phyloP scores from a whole-genome alignment of 2,113 vertebrate genomes.

The Anseranas semipalmata region DNA sequence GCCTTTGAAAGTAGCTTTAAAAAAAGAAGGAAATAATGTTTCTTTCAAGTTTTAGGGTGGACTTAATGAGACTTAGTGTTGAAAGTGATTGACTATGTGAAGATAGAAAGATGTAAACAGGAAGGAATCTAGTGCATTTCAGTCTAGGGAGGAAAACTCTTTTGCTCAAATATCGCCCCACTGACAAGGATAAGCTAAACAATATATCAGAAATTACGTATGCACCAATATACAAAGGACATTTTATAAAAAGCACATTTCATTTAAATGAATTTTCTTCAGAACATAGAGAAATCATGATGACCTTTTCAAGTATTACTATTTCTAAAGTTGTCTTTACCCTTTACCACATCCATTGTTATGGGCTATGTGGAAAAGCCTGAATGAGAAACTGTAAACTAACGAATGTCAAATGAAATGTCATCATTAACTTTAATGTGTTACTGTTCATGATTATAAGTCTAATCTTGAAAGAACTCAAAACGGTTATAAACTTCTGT shows the following conservation, averaged over 20 bases:
- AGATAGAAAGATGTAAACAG: neutral
- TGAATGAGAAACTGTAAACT: conserved; percentile 39
- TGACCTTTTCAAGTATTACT: conserved; percentile 54
- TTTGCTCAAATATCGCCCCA: neutral
- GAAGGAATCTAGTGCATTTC: neutral
- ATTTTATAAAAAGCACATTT: conserved; percentile 8
- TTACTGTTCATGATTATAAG: conserved; percentile 21
- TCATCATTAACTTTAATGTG: conserved; percentile 49
- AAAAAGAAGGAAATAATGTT: neutral
- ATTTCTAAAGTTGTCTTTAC: conserved; percentile 42
- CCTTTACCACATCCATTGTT: conserved; percentile 47
- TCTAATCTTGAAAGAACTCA: conserved; percentile 28
- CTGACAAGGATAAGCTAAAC: neutral
- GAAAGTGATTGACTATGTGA: neutral
- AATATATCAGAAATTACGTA: neutral
- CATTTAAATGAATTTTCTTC: conserved; percentile 52
- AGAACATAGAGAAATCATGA: conserved; percentile 40
- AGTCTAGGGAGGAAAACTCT: neutral
- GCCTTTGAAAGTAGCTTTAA: neutral
- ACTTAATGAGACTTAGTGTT: neutral
- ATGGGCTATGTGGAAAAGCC: conserved; percentile 12
- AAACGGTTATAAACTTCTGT: neutral
- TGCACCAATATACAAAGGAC: neutral
- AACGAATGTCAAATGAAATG: conserved; percentile 58
- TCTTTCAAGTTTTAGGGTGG: neutral